Conservation (phyloP, 2,888 invertebrate species). For the Coenonympha glycerion region DNA sequence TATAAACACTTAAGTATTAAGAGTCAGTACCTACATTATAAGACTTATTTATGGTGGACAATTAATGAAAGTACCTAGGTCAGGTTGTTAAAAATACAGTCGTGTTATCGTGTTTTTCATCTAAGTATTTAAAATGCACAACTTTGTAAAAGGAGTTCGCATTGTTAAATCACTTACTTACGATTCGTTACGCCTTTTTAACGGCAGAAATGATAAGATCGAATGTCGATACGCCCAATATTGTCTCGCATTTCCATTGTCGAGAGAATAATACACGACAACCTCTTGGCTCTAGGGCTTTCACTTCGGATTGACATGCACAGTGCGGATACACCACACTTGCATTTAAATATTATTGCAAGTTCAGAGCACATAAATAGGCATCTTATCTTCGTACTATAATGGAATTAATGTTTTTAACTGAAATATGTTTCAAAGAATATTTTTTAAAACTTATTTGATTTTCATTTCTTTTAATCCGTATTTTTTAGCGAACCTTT, state of each 20-base stretch:
- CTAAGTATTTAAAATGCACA: constrained; percentile 28
- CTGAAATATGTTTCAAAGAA: no score
- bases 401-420: no score
- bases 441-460: no score
- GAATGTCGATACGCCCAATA: constrained; percentile 65
- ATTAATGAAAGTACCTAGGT: not conserved
- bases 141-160: constrained; percentile 48
- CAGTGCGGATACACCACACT: not conserved
- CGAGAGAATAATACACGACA: constrained; percentile 44
- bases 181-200: constrained; percentile 67
- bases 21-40: no score
- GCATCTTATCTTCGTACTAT: no score
- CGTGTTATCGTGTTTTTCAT: not conserved
- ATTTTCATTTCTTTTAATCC: no score
- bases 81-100: not conserved
- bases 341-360: not conserved
- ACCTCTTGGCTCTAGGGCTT: no score
- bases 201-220: constrained; percentile 57
- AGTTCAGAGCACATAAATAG: not conserved
- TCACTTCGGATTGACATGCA: constrained; percentile 12
- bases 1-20: no score
- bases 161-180: constrained; percentile 68
- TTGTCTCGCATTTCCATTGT: constrained; percentile 66
- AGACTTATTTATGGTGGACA: no score
- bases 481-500: no score